Evolutionary conservation across 2,888 invertebrate genomes (phyloP).

Genomic region (Chymomyza amoena): DNA sequence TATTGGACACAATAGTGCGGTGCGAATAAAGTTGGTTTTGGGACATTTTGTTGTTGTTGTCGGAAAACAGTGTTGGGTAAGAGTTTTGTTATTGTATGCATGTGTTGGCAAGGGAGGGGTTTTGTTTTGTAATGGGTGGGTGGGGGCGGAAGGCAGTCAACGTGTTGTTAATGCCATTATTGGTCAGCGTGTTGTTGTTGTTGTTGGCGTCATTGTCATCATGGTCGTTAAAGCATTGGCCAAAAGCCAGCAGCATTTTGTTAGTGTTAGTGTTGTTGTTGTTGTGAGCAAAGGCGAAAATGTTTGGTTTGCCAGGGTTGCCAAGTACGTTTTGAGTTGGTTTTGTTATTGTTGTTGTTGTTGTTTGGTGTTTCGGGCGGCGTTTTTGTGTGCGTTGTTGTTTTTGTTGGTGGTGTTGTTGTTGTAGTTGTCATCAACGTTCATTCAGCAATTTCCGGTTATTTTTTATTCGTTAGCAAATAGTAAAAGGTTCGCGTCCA

Average conservation of each 20-base stretch:
- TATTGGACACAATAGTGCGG: slow-evolving; percentile 14
- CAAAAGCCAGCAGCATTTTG: neutral
- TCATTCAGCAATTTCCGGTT: slow-evolving; percentile 68
- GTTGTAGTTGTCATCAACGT: slow-evolving; percentile 41
- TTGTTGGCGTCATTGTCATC: slow-evolving; percentile 22
- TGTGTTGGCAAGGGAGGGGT: slow-evolving; percentile 13
- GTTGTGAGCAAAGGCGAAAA: too few relatives aligned
- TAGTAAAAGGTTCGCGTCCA: slow-evolving; percentile 24
- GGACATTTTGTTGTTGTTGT: slow-evolving; percentile 3
- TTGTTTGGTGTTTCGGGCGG: neutral
- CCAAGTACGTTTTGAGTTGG: slow-evolving; percentile 6
- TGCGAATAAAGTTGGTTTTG: slow-evolving; percentile 16
- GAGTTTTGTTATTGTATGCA: slow-evolving; percentile 16
- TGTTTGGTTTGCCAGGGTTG: slow-evolving; percentile 4
- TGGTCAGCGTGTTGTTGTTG: slow-evolving; percentile 32
- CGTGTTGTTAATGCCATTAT: slow-evolving; percentile 48
- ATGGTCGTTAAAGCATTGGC: slow-evolving; percentile 19
- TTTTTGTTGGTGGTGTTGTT: slow-evolving; percentile 7
- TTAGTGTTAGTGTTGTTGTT: neutral
- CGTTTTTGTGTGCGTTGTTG: slow-evolving; percentile 14
- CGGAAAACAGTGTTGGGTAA: slow-evolving; percentile 12
- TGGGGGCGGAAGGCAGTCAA: slow-evolving; percentile 1
- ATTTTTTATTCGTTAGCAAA: slow-evolving; percentile 33
- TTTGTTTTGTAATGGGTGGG: neutral
- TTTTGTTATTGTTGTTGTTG: slow-evolving; percentile 16